A percentile compares a stretch with the other conserved stretches of the same genome.
Conservation (phyloP, 2,113 vertebrate species). For the Potamarius usumacintae region DNA sequence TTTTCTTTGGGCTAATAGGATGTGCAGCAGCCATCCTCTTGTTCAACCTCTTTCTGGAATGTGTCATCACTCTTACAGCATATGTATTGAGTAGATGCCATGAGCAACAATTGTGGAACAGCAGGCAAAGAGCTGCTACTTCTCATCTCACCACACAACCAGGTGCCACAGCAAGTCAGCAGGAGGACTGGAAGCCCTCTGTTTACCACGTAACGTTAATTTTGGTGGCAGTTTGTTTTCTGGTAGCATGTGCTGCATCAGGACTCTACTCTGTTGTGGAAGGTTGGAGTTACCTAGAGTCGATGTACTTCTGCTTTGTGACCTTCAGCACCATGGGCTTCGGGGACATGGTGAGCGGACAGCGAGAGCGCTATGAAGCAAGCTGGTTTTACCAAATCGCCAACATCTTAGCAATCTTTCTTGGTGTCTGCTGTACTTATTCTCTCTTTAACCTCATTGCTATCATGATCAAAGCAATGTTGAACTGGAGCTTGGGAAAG, state of each 20-base stretch:
- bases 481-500: conserved; percentile 61
- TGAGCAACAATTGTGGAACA: conserved; percentile 4
- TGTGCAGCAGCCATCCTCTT: conserved; percentile 67
- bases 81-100: conserved; percentile 53
- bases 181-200: conserved; percentile 58
- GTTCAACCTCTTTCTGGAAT: conserved; percentile 64
- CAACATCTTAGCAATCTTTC: conserved; percentile 66
- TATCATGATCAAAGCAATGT: conserved; percentile 64
- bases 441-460: conserved; percentile 66
- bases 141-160: conserved; percentile 25
- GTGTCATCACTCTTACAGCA: conserved; percentile 58
- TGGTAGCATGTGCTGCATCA: conserved; percentile 61
- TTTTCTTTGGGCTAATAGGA: conserved; percentile 68
- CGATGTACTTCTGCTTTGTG: conserved; percentile 71
- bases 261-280: conserved; percentile 65
- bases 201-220: conserved; percentile 61
- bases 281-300: conserved; percentile 65
- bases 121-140: not conserved
- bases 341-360: conserved; percentile 69
- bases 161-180: not conserved
- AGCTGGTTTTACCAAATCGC: conserved; percentile 58
- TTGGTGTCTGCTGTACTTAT: conserved; percentile 68
- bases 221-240: conserved; percentile 55
- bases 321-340: conserved; percentile 71
- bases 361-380: conserved; percentile 55